These are phyloP conservation scores for Protula sp. DNA, from an alignment of 2,888 invertebrate genomes.

Conservation along the genomic window DNA sequence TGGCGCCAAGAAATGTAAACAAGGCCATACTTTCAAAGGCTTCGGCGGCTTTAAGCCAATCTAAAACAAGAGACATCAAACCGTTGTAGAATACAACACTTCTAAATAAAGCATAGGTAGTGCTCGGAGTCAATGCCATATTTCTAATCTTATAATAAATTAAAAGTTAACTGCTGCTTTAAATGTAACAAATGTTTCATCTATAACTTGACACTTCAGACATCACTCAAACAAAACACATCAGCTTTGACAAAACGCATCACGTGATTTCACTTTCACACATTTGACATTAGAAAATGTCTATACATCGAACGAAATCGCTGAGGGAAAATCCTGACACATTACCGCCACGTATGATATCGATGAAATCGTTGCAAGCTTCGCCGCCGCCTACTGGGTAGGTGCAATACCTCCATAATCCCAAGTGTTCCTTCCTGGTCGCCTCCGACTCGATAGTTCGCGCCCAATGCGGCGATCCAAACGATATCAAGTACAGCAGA, in stretches of 20 bases:
- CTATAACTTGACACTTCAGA: too few species aligned
- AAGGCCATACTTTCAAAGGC: constrained; percentile 22
- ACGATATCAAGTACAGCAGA: constrained; percentile 23
- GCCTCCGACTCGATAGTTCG: constrained; percentile 9
- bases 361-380: constrained; percentile 22
- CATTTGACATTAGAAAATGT: too few species aligned
- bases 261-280: too few species aligned
- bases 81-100: neutral
- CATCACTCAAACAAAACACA: too few species aligned
- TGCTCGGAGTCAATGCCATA: too few species aligned
- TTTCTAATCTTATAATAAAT: too few species aligned
- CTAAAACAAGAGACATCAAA: constrained; percentile 9
- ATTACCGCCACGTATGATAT: constrained; percentile 24
- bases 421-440: constrained; percentile 19
- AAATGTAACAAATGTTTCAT: too few species aligned
- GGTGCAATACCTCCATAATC: constrained; percentile 26
- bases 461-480: constrained; percentile 25
- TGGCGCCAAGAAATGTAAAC: constrained; percentile 18
- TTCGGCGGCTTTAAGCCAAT: constrained; percentile 27
- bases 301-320: too few species aligned
- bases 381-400: constrained; percentile 18
- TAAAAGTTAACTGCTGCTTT: too few species aligned
- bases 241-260: too few species aligned
- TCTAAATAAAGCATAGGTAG: too few species aligned
- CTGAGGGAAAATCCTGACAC: too few species aligned